Conservation (phyloP, 2,113 vertebrate genomes). For the Tenrec ecaudatus region DNA sequence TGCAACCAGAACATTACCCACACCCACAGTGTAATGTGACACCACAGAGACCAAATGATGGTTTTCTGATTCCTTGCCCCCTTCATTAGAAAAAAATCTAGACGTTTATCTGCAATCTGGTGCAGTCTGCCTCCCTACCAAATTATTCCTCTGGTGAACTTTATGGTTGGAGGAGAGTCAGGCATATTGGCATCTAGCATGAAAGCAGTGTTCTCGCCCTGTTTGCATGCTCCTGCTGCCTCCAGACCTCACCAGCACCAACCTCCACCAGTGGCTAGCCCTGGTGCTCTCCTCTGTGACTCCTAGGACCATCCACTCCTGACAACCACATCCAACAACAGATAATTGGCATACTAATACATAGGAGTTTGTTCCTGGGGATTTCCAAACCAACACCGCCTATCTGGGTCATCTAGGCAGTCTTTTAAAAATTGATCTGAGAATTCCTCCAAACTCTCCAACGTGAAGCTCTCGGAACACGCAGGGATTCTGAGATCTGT, state of each 20-base stretch:
- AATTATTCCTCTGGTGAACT: background rate
- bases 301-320: background rate
- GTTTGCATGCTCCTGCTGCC: background rate
- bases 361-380: background rate
- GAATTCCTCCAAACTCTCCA: background rate
- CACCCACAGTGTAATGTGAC: background rate
- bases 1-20: background rate
- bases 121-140: background rate
- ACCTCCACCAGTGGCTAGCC: background rate
- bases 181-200: background rate
- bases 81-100: background rate
- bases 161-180: background rate
- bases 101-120: background rate
- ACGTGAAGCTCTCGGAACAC: background rate
- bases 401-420: background rate
- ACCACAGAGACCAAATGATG: background rate
- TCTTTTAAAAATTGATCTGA: background rate
- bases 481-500: background rate
- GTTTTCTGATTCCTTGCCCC: background rate
- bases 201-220: background rate
- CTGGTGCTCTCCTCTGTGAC: background rate
- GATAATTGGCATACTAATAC: background rate
- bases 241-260: background rate
- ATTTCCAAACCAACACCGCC: fast-evolving
- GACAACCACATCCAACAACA: background rate